Conservation (phyloP, 1,140 invertebrate genomes). For the Dolichoris vasculosae region DNA sequence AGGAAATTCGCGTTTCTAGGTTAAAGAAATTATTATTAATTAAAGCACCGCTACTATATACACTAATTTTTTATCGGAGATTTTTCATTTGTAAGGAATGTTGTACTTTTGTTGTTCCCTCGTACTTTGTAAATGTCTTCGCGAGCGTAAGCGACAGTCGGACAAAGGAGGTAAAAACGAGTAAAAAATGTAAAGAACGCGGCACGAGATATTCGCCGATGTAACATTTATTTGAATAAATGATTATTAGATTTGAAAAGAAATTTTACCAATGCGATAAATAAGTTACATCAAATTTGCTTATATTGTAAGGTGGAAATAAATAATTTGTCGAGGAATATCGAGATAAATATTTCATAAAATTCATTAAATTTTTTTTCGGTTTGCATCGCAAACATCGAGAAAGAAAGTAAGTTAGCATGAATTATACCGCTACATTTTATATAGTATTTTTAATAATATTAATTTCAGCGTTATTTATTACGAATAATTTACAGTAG, state of each 20-base stretch:
- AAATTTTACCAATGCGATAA: background rate
- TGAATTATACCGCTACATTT: background rate
- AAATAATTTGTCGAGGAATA: background rate
- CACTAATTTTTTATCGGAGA: background rate
- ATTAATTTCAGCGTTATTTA: constrained; percentile 10
- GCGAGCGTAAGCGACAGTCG: background rate
- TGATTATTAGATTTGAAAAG: background rate
- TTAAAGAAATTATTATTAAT: background rate
- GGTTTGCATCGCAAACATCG: constrained; percentile 6
- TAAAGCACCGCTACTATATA: background rate
- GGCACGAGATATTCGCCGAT: background rate
- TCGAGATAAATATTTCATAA: constrained; percentile 22
- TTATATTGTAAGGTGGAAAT: background rate
- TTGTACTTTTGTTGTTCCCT: background rate
- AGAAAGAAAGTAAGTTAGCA: background rate
- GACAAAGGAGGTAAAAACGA: background rate
- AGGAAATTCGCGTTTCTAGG: background rate
- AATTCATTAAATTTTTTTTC: constrained; percentile 1
- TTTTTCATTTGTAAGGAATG: background rate
- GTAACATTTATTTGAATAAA: background rate
- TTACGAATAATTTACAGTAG: constrained; percentile 13
- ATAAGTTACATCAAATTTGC: background rate
- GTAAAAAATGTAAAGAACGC: background rate
- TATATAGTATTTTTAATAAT: constrained; percentile 7
- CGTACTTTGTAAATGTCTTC: background rate